Percentiles rank a stretch among this genome's conserved stretches.
phyloP scores from a whole-genome alignment of 1,140 invertebrate species.

The Amyelois transitella region DNA sequence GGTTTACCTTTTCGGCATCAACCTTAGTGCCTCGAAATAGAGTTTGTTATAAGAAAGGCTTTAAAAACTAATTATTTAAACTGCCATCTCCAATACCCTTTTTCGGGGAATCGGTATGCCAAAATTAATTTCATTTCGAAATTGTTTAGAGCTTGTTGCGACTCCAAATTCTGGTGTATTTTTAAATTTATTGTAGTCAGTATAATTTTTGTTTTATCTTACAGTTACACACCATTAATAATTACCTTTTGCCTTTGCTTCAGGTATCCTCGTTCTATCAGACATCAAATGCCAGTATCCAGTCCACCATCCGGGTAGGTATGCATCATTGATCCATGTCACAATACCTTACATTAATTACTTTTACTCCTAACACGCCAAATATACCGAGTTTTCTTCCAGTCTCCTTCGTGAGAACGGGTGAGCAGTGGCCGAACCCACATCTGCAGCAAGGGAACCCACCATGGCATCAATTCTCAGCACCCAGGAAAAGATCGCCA shows the following conservation, averaged over 20 bases:
- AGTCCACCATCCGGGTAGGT: constrained; percentile 65
- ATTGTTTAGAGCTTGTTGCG: neutral
- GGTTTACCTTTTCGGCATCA: neutral
- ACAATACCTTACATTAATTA: constrained; percentile 2
- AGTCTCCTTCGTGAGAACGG: constrained; percentile 44
- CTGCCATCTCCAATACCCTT: neutral
- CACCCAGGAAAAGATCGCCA: constrained; percentile 53
- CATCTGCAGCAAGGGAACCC: constrained; percentile 44
- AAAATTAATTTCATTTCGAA: neutral
- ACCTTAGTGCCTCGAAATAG: neutral
- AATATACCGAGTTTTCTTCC: constrained; percentile 21
- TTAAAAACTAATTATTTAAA: too few relatives aligned
- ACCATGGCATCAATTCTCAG: constrained; percentile 54
- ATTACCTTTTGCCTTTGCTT: constrained; percentile 23
- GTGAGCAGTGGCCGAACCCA: constrained; percentile 35
- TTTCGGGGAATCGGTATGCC: neutral
- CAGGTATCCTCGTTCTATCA: constrained; percentile 38
- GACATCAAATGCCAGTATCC: constrained; percentile 35
- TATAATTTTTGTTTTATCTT: neutral
- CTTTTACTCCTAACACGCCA: neutral
- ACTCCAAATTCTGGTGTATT: neutral
- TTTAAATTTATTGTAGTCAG: neutral
- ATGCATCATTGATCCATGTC: constrained; percentile 52
- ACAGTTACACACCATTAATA: neutral
- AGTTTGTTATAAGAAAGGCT: neutral